Evolutionary conservation across 2,888 invertebrate species (phyloP).

Genomic region (Leptinotarsa juncta): DNA sequence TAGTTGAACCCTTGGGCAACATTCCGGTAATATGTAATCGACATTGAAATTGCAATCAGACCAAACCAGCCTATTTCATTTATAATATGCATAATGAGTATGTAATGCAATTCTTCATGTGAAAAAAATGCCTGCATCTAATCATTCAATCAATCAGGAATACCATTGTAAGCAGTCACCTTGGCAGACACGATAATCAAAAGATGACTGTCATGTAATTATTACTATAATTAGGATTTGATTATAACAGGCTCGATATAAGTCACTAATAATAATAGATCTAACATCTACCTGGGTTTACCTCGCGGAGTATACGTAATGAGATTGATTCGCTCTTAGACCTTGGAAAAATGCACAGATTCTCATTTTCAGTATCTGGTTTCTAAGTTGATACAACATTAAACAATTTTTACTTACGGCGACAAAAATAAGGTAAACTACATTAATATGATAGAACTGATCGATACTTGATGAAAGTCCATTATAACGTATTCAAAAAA

Average conservation of each 20-base stretch:
- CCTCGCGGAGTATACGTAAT: neutral
- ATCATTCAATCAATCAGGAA: slow-evolving; percentile 2
- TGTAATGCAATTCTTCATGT: neutral
- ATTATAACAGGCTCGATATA: neutral
- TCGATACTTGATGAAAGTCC: too few species aligned
- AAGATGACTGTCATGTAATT: slow-evolving; percentile 3
- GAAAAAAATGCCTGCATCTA: neutral
- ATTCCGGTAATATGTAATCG: neutral
- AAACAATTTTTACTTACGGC: too few species aligned
- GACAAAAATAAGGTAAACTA: too few species aligned
- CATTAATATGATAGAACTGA: too few species aligned
- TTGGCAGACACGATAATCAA: neutral
- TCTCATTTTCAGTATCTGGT: neutral
- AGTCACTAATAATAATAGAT: neutral
- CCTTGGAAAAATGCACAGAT: neutral
- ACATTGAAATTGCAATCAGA: slow-evolving; percentile 4
- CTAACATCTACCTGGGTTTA: neutral
- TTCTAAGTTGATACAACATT: neutral
- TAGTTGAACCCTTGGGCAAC: too few species aligned
- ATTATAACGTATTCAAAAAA: too few species aligned
- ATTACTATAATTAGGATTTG: neutral
- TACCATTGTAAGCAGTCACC: neutral
- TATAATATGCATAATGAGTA: neutral
- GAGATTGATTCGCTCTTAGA: neutral
- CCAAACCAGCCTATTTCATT: neutral